Conservation (phyloP, 2,797 vertebrate species). For the Coccyzus lansbergi region DNA sequence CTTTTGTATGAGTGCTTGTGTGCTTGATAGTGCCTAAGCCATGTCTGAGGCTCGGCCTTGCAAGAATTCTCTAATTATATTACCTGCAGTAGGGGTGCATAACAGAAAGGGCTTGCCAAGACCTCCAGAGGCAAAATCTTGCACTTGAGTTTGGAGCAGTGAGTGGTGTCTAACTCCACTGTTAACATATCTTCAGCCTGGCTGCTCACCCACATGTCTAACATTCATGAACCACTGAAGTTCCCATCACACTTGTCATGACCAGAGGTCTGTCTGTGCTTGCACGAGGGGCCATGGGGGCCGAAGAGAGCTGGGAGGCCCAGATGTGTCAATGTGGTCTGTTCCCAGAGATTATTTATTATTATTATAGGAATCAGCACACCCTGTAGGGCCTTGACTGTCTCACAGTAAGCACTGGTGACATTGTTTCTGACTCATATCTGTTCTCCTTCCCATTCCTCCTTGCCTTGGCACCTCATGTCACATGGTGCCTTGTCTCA, state of each 20-base stretch:
- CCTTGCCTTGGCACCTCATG: not conserved
- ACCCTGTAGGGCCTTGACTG: not conserved
- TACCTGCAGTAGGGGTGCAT: not conserved
- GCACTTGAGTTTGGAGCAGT: accelerated
- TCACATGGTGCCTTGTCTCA: not conserved
- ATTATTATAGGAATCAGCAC: not conserved
- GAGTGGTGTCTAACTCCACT: not conserved
- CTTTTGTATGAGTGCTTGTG: not conserved
- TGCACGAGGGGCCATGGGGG: accelerated
- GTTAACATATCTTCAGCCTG: not conserved
- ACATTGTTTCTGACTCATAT: not conserved
- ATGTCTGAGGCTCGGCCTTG: not conserved
- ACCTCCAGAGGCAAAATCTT: not conserved
- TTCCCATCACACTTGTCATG: accelerated
- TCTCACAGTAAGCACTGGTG: not conserved
- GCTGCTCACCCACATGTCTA: not conserved
- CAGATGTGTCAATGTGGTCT: not conserved
- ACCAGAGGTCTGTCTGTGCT: not conserved
- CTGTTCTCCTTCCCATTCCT: not conserved
- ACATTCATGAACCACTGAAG: accelerated
- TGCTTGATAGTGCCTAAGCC: not conserved
- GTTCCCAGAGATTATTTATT: not conserved
- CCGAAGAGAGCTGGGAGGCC: not conserved
- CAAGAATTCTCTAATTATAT: not conserved
- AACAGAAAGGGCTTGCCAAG: not conserved